Percentiles rank a stretch among this genome's conserved stretches.
Evolutionary conservation across 1,140 invertebrate genomes (phyloP).

Genomic region (Pseudomyrmex cubaensis): DNA sequence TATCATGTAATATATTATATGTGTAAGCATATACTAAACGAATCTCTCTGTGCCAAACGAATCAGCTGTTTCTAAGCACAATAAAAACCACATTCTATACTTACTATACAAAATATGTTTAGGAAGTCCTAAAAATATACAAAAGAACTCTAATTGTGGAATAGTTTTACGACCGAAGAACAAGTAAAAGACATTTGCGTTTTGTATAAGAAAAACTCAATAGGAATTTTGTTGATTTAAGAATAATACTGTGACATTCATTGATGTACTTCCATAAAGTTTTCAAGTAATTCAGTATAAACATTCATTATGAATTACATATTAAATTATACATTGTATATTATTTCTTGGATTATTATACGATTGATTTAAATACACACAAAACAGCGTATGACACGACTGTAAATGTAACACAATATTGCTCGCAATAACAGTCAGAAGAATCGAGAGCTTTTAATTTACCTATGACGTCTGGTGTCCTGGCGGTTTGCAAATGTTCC

Average conservation of each 20-base stretch:
- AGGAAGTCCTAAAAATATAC: slow-evolving; percentile 83
- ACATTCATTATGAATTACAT: neutral
- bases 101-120: slow-evolving; percentile 84
- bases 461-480: slow-evolving; percentile 90
- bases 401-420: neutral
- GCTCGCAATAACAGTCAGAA: too few relatives aligned
- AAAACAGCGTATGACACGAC: neutral
- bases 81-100: slow-evolving; percentile 68
- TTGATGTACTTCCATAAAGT: slow-evolving; percentile 11
- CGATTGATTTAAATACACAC: neutral
- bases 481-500: slow-evolving; percentile 93
- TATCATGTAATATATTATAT: neutral
- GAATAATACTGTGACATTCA: neutral
- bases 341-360: slow-evolving; percentile 11
- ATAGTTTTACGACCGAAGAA: slow-evolving; percentile 27
- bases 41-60: slow-evolving; percentile 1
- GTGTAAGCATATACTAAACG: slow-evolving; percentile 4
- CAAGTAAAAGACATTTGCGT: neutral
- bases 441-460: neutral
- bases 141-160: slow-evolving; percentile 74
- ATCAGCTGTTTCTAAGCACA: slow-evolving; percentile 42
- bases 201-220: slow-evolving; percentile 7
- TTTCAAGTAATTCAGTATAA: too few relatives aligned
- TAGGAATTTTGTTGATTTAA: neutral
- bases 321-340: neutral